Evolutionary conservation across 2,797 vertebrate species (phyloP).

Genomic region (Furcifer pardalis): DNA sequence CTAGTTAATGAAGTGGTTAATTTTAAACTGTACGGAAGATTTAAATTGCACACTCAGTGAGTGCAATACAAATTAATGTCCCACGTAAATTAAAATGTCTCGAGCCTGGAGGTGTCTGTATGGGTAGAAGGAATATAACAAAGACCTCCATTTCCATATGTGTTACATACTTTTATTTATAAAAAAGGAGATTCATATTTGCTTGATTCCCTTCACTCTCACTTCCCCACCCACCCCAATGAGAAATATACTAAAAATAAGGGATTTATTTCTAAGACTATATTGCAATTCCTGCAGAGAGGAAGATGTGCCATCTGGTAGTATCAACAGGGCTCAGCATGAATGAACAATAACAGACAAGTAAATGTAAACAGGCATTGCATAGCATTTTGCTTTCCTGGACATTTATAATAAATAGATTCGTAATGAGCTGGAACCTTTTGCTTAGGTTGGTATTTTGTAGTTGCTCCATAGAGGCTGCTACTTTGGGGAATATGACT

Average conservation of each 20-base stretch:
- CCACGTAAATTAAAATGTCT: too few species aligned
- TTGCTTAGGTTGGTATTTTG: slow-evolving; percentile 38
- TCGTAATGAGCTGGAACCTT: slow-evolving; percentile 39
- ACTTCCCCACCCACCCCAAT: background rate
- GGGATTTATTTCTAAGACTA: slow-evolving; percentile 38
- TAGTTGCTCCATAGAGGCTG: slow-evolving; percentile 43
- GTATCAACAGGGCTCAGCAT: slow-evolving; percentile 32
- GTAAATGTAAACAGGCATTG: slow-evolving; percentile 30
- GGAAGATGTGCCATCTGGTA: slow-evolving; percentile 24
- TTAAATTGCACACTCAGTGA: too few species aligned
- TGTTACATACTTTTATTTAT: background rate
- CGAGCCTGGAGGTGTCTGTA: too few species aligned
- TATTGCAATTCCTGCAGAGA: slow-evolving; percentile 1
- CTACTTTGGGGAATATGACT: slow-evolving; percentile 22
- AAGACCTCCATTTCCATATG: background rate
- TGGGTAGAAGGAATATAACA: background rate
- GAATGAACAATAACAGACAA: slow-evolving; percentile 48
- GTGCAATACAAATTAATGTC: too few species aligned
- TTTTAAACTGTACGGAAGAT: too few species aligned
- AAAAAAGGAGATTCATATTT: background rate
- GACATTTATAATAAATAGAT: slow-evolving; percentile 47
- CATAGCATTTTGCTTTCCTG: slow-evolving; percentile 43
- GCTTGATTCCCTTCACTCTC: background rate
- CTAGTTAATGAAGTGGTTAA: too few species aligned
- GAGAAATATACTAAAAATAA: background rate